These are phyloP conservation scores for Megaceryle maxima DNA, from an alignment of 2,113 vertebrate species.

Conservation along the genomic window DNA sequence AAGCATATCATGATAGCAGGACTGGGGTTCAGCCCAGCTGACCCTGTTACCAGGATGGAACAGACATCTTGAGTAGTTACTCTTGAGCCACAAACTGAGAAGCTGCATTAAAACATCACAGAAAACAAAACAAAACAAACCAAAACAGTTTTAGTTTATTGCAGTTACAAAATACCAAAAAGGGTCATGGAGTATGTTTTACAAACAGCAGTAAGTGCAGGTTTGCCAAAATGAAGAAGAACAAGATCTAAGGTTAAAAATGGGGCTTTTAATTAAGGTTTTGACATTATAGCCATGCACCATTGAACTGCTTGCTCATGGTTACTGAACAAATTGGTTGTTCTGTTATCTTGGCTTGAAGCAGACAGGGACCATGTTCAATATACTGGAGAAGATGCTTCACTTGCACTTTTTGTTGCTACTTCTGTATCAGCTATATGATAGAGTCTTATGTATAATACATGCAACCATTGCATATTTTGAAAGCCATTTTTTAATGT, in stretches of 20 bases:
- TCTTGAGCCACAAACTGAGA: not conserved
- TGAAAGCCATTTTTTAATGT: not conserved
- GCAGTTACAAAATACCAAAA: not conserved
- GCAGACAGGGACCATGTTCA: not conserved
- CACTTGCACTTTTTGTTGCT: not conserved
- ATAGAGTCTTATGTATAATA: not conserved
- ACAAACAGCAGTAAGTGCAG: not conserved
- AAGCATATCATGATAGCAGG: not conserved
- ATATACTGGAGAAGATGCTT: not conserved
- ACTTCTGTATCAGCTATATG: not conserved
- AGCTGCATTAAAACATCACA: not conserved
- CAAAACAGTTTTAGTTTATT: not conserved
- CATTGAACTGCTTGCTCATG: not conserved
- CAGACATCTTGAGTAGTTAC: not conserved
- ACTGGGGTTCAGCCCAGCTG: not conserved
- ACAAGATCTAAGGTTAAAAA: not conserved
- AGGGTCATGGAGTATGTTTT: not conserved
- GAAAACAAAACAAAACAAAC: not conserved
- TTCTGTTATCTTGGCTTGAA: not conserved
- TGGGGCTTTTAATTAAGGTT: not conserved
- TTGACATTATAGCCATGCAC: not conserved
- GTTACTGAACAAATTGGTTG: not conserved
- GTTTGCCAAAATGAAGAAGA: not conserved
- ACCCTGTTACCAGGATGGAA: not conserved
- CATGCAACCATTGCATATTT: not conserved